phyloP scores from a whole-genome alignment of 1,140 invertebrate species.

The Heliothis virescens region DNA sequence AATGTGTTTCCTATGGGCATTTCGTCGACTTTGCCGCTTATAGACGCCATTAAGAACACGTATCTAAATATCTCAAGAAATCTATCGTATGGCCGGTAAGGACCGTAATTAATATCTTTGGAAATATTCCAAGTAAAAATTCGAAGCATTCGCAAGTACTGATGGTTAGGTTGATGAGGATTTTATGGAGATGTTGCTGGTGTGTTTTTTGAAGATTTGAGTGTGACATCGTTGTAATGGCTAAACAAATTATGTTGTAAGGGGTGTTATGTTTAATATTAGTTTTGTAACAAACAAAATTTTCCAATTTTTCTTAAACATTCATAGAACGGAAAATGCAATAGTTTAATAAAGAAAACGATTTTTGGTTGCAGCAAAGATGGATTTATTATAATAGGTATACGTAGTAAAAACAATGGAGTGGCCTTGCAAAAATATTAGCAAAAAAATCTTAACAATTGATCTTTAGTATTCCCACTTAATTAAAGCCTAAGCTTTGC shows the following conservation, averaged over 20 bases:
- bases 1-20: conserved; percentile 68
- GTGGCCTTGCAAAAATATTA: not conserved
- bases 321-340: too few relatives aligned
- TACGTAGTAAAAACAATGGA: too few relatives aligned
- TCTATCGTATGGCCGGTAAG: conserved; percentile 70
- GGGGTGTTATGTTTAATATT: not conserved
- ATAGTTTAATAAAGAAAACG: too few relatives aligned
- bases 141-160: conserved; percentile 68
- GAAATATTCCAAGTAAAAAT: conserved; percentile 70
- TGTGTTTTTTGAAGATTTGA: not conserved
- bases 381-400: too few relatives aligned
- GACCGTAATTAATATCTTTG: conserved; percentile 75
- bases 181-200: conserved; percentile 57
- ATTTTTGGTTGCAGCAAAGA: too few relatives aligned
- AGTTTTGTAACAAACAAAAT: too few relatives aligned
- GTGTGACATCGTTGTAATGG: not conserved
- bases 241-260: not conserved
- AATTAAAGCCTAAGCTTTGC: too few relatives aligned
- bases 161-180: conserved; percentile 42
- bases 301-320: too few relatives aligned
- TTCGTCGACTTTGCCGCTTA: conserved; percentile 69
- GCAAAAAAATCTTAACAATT: not conserved
- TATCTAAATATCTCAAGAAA: conserved; percentile 71
- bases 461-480: too few relatives aligned
- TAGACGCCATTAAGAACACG: conserved; percentile 72